These are phyloP conservation scores for Diadromus collaris DNA, from an alignment of 2,888 invertebrate genomes.

Conservation along the genomic window DNA sequence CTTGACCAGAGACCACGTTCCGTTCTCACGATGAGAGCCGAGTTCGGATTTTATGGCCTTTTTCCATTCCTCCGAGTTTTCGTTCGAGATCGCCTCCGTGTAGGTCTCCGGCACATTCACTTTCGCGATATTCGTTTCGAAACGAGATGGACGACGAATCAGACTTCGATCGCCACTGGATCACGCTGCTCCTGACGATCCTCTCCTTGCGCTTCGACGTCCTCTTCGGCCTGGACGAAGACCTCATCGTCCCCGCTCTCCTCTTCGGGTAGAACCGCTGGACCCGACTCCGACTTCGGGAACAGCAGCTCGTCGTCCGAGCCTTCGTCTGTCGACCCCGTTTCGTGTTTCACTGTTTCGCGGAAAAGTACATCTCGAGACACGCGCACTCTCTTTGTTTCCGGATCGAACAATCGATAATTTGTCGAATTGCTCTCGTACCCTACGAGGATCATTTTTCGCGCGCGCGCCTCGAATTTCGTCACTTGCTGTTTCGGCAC, in stretches of 20 bases:
- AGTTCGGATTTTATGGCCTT: slow-evolving; percentile 55
- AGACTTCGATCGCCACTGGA: neutral
- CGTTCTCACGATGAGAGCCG: slow-evolving; percentile 42
- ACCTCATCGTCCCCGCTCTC: neutral
- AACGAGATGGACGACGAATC: neutral
- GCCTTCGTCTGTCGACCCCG: too few relatives aligned
- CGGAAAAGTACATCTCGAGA: neutral
- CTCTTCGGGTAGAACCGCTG: too few relatives aligned
- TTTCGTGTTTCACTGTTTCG: too few relatives aligned
- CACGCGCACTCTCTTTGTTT: neutral
- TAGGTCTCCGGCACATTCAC: slow-evolving; percentile 31
- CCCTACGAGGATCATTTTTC: neutral
- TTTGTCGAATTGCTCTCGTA: neutral
- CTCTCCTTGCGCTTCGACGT: neutral
- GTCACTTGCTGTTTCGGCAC: neutral
- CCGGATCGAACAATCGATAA: neutral
- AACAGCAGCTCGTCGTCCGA: too few relatives aligned
- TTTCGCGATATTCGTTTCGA: neutral
- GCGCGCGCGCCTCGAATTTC: neutral
- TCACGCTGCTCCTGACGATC: too few relatives aligned
- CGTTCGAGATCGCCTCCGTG: slow-evolving; percentile 41
- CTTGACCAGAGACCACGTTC: slow-evolving; percentile 56
- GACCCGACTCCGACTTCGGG: too few relatives aligned
- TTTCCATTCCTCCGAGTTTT: slow-evolving; percentile 39
- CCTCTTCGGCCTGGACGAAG: neutral